phyloP scores from a whole-genome alignment of 2,797 vertebrate genomes.

The Brachyalestes nurse region DNA sequence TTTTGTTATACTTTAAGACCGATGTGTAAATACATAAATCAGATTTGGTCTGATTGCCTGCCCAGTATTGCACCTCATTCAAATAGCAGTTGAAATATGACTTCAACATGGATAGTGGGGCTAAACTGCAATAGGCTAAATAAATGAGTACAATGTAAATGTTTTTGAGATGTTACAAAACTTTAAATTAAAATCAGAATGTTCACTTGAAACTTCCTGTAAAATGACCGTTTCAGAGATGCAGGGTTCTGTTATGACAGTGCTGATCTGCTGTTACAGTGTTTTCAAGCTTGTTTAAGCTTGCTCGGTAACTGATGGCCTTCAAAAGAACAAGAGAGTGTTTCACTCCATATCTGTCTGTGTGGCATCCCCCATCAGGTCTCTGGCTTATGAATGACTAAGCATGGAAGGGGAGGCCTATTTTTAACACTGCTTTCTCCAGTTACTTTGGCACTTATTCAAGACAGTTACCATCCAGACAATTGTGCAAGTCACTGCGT shows the following conservation, averaged over 20 bases:
- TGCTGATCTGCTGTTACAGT: too few relatives aligned
- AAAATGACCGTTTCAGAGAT: neutral
- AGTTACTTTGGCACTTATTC: conserved; percentile 4
- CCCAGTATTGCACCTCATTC: neutral
- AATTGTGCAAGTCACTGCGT: neutral
- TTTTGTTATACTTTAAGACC: neutral
- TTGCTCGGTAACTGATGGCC: neutral
- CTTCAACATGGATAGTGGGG: neutral
- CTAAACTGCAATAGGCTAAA: neutral
- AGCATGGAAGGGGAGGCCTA: conserved; percentile 4
- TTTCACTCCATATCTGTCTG: neutral
- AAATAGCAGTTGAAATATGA: neutral
- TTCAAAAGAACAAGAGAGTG: neutral
- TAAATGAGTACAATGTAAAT: neutral
- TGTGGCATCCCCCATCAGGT: neutral
- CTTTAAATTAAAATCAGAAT: neutral
- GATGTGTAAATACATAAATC: neutral
- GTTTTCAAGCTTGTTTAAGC: too few relatives aligned
- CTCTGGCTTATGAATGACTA: conserved; percentile 18
- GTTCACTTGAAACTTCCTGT: neutral
- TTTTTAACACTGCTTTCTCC: conserved; percentile 30
- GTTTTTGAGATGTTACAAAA: neutral
- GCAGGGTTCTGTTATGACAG: too few relatives aligned
- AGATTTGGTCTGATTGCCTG: neutral
- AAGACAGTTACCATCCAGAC: neutral